phyloP scores from a whole-genome alignment of 1,140 invertebrate species.

The Drosophila quadrilineata region DNA sequence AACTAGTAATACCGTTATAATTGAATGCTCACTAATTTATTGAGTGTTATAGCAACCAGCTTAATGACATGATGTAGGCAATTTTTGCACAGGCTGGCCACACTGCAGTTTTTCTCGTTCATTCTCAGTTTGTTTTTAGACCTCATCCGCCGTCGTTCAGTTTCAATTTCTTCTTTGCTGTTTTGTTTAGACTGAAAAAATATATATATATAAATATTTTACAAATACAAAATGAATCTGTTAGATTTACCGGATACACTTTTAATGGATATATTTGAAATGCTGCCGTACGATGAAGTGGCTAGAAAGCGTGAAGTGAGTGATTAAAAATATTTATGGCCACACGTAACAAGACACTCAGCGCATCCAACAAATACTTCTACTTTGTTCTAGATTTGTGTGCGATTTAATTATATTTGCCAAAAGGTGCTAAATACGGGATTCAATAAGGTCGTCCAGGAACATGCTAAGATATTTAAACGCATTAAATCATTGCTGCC shows the following conservation, averaged over 20 bases:
- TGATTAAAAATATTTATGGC: slow-evolving; percentile 21
- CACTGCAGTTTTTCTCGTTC: background rate
- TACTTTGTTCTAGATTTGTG: slow-evolving; percentile 85
- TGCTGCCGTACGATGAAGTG: slow-evolving; percentile 90
- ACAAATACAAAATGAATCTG: slow-evolving; percentile 74
- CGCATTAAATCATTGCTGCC: slow-evolving; percentile 92
- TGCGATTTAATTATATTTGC: slow-evolving; percentile 88
- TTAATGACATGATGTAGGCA: background rate
- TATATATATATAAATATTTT: too few relatives aligned
- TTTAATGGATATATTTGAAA: slow-evolving; percentile 89
- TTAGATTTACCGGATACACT: slow-evolving; percentile 88
- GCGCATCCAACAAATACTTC: slow-evolving; percentile 39
- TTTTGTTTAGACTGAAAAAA: too few relatives aligned
- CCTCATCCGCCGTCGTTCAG: too few relatives aligned
- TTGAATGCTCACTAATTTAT: background rate
- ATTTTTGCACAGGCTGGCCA: background rate
- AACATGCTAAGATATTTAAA: slow-evolving; percentile 88
- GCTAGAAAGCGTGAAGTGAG: slow-evolving; percentile 90
- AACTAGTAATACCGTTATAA: slow-evolving; percentile 17
- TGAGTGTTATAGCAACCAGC: slow-evolving; percentile 10
- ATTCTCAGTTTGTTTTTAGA: slow-evolving; percentile 3
- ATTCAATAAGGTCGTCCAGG: slow-evolving; percentile 89
- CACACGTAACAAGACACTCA: slow-evolving; percentile 1
- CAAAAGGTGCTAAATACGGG: slow-evolving; percentile 90
- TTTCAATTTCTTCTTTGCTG: background rate